Evolutionary conservation across 2,113 vertebrate genomes (phyloP), one percentile per base, ranked within the genome.

Genomic region (Accipiter virgatus): DNA sequence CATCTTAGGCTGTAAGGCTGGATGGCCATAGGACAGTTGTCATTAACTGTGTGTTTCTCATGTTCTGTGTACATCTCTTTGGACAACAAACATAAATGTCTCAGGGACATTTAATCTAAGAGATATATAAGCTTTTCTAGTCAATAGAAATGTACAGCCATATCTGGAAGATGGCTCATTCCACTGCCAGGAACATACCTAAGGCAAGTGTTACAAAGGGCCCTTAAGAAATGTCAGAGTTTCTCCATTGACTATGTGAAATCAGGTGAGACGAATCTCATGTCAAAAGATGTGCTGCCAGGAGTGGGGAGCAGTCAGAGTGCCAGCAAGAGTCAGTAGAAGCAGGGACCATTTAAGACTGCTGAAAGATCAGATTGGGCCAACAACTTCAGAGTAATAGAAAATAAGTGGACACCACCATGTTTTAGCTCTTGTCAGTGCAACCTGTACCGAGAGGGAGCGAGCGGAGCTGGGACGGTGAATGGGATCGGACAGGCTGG

Each of bases 401-500:
- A 67, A 92, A 58, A 15, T 5, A 75, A 79, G 9, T 31, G 16
- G 14, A 38, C 7, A 40, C 3, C 12, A 65, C 11, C 10, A 27
- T 66, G 8, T 29, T 81, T 81, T 42, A 77, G 18, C 10, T 70
- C 14, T 83, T 86, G 10, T n/a, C 63, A 70, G 9, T 58, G 13
- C 8, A 91, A 82, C 52, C 68, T 25, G 47, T 42, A 36, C 81
- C 31, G 22, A 70, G 87, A 94, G 56, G 81, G 91, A 97, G 88
- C 16, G 86, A 97, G 90, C 62, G 42, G 65, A 93, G 86, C 94
- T 31, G n/a, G 70, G 75, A 94, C 86, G 7, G 80, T 22, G 86
- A 82, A 92, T 55, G 65, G 84, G 72, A 96, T 45, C 84, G 71
- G 62, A 78, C 55, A 63, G 63, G 68, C 89, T 89, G 93, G 97